Evolutionary conservation across 2,113 vertebrate genomes (phyloP).

Genomic region (Australoheros scitulus): DNA sequence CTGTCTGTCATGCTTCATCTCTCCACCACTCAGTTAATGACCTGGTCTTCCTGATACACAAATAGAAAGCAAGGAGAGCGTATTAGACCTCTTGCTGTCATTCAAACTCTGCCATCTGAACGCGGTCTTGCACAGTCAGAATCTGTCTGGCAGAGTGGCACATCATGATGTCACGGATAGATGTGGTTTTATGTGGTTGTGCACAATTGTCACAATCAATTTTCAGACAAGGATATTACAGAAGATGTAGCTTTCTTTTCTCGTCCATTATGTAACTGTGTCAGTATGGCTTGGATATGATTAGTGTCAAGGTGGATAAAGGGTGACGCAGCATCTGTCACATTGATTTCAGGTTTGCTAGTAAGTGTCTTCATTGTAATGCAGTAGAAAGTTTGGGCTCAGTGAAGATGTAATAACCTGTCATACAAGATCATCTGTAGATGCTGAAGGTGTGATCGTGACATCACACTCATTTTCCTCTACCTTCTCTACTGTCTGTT

Average conservation of each 20-base stretch:
- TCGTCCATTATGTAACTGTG: neutral
- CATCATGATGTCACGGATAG: neutral
- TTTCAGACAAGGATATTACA: neutral
- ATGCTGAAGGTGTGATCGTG: rapidly evolving
- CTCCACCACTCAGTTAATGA: neutral
- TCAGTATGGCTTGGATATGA: neutral
- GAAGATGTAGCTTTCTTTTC: neutral
- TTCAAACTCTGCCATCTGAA: neutral
- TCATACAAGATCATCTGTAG: neutral
- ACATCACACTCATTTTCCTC: neutral
- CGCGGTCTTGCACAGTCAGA: neutral
- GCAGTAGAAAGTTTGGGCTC: neutral
- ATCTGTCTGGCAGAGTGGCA: neutral
- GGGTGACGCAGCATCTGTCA: neutral
- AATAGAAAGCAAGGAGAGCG: neutral
- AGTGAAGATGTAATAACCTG: neutral
- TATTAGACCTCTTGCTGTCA: slow-evolving; percentile 6
- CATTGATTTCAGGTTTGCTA: neutral
- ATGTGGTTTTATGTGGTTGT: neutral
- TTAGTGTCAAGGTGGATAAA: slow-evolving; percentile 12
- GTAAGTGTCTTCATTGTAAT: neutral
- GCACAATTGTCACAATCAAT: slow-evolving; percentile 29
- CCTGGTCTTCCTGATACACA: neutral
- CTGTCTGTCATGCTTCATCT: neutral
- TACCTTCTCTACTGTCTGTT: neutral